Percentiles rank a stretch among this genome's conserved stretches.
These are phyloP conservation scores for Meriones unguiculatus DNA, from an alignment of 2,113 vertebrate species.

Conservation along the genomic window DNA sequence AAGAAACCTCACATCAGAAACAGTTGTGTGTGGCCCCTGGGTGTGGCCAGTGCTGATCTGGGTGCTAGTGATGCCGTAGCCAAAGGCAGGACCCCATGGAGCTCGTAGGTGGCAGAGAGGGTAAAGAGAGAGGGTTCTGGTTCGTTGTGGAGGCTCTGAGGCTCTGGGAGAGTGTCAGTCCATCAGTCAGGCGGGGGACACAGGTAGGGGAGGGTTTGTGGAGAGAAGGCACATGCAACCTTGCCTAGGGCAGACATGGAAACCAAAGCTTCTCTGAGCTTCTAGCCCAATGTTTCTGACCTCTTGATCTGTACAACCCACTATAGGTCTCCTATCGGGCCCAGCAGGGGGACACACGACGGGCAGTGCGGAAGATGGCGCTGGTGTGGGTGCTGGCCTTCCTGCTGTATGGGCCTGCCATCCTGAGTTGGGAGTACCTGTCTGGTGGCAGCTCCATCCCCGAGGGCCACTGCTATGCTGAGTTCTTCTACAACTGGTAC, in stretches of 20 bases:
- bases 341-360: conserved; percentile 88
- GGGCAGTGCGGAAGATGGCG: conserved; percentile 88
- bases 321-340: conserved; percentile 89
- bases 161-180: not conserved
- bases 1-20: not conserved
- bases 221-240: not conserved
- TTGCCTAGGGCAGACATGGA: not conserved
- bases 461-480: conserved; percentile 87
- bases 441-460: conserved; percentile 87
- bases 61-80: not conserved
- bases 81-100: not conserved
- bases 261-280: not conserved
- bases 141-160: not conserved
- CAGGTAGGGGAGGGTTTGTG: rapidly evolving
- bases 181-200: not conserved
- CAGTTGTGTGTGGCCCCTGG: not conserved
- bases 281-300: not conserved
- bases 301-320: rapidly evolving
- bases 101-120: not conserved
- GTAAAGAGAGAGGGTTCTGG: not conserved
- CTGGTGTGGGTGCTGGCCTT: conserved; percentile 90
- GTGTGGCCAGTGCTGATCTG: not conserved
- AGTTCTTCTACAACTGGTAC: conserved; percentile 92
- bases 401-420: conserved; percentile 90
- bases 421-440: conserved; percentile 90